These are phyloP conservation scores for Apis dorsata DNA, from an alignment of 1,140 invertebrate genomes.

Conservation along the genomic window DNA sequence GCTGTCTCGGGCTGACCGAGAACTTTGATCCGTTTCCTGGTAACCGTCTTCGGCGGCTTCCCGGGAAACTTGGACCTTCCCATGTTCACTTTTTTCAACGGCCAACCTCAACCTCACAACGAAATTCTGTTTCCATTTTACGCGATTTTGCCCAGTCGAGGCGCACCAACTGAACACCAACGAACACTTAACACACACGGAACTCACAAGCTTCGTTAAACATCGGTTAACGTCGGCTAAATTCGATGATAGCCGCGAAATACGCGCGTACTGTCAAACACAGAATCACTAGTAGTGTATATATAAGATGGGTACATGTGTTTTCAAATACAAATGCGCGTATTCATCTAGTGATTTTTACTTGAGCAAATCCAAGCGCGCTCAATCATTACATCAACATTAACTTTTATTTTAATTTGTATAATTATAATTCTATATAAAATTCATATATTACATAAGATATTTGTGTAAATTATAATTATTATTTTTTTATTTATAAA, in stretches of 20 bases:
- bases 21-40: conserved; percentile 90
- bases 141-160: conserved; percentile 69
- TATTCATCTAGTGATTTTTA: conserved; percentile 38
- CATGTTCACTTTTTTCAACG: conserved; percentile 80
- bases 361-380: not conserved
- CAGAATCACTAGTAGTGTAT: conserved; percentile 47
- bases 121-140: conserved; percentile 75
- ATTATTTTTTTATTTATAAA: not conserved
- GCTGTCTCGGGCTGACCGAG: conserved; percentile 81
- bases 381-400: no score
- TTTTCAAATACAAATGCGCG: conserved; percentile 40
- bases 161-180: conserved; percentile 70
- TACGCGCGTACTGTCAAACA: conserved; percentile 67
- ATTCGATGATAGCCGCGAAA: conserved; percentile 62
- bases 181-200: conserved; percentile 59
- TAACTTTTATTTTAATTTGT: not conserved
- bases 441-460: not conserved
- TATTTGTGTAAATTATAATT: not conserved
- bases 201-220: conserved; percentile 50
- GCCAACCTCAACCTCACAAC: conserved; percentile 68
- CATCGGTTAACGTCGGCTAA: conserved; percentile 54
- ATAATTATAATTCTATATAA: not conserved
- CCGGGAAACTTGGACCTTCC: conserved; percentile 89
- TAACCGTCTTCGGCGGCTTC: conserved; percentile 90
- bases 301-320: conserved; percentile 47